Evolutionary conservation across 2,888 invertebrate species (phyloP).

Genomic region (Taphrorychus bicolor): DNA sequence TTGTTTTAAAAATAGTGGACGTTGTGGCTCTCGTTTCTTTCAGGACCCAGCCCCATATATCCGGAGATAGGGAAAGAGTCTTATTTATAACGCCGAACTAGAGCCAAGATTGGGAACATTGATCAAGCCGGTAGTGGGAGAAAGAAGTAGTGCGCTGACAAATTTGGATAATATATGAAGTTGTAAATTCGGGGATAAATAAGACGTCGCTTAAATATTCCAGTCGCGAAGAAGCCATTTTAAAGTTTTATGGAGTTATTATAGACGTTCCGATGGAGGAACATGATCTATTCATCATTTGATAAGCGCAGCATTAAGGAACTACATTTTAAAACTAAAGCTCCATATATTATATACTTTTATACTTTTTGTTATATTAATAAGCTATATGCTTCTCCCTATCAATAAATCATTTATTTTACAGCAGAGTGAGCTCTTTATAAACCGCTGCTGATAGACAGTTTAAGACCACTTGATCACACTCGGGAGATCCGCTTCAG

Average conservation of each 20-base stretch:
- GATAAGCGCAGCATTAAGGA: not conserved
- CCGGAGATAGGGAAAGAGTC: constrained; percentile 19
- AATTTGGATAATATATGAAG: constrained; percentile 28
- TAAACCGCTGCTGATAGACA: constrained; percentile 44
- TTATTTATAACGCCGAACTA: constrained; percentile 30
- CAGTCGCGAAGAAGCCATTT: not conserved
- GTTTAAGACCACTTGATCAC: constrained; percentile 45
- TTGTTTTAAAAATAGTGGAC: constrained; percentile 1
- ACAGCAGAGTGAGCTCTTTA: constrained; percentile 34
- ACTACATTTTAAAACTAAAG: not conserved
- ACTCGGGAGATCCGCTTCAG: constrained; percentile 38
- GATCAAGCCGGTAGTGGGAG: constrained; percentile 29
- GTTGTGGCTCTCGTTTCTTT: not conserved
- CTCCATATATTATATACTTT: not conserved
- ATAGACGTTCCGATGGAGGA: not conserved
- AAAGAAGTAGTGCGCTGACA: constrained; percentile 18
- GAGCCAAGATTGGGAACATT: constrained; percentile 32
- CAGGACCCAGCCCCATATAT: constrained; percentile 18
- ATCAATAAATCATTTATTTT: constrained; percentile 45
- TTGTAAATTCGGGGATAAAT: constrained; percentile 19
- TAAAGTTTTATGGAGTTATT: not conserved
- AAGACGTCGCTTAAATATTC: not conserved
- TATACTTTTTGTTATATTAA: not conserved
- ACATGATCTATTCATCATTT: not conserved
- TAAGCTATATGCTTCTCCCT: not conserved